Percentiles rank a stretch among this genome's conserved stretches.
These are phyloP conservation scores for Oceanodroma tethys DNA, from an alignment of 2,113 vertebrate genomes.

Conservation along the genomic window DNA sequence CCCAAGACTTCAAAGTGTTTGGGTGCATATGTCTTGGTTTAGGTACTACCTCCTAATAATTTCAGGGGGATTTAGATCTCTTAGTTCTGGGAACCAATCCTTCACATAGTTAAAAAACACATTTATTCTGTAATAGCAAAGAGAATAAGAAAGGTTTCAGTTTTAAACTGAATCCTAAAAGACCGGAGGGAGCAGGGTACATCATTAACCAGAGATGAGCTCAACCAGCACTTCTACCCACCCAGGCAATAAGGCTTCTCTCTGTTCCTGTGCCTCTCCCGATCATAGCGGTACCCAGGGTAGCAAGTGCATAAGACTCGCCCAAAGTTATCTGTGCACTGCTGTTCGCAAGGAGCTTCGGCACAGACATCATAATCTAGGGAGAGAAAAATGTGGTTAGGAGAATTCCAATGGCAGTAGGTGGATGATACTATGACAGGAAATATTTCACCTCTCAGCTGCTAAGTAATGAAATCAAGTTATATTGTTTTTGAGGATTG, in stretches of 20 bases:
- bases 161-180: background rate
- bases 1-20: background rate
- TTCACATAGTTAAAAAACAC: background rate
- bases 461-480: background rate
- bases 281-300: slow-evolving; percentile 90
- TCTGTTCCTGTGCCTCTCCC: slow-evolving; percentile 88
- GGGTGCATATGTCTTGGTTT: background rate
- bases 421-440: background rate
- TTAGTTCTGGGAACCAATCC: background rate
- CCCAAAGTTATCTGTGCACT: slow-evolving; percentile 96
- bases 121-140: background rate
- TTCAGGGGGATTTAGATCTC: background rate
- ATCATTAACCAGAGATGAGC: background rate
- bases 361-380: slow-evolving; percentile 94
- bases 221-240: slow-evolving; percentile 20
- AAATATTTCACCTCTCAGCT: background rate
- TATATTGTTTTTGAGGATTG: background rate
- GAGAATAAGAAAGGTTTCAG: background rate
- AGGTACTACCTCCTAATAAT: background rate
- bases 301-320: slow-evolving; percentile 95
- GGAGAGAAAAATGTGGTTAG: background rate
- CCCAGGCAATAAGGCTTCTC: slow-evolving; percentile 94
- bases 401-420: background rate
- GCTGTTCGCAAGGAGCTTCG: slow-evolving; percentile 93
- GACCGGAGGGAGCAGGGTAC: background rate